These are phyloP conservation scores for Drosophila setosimentum DNA, from an alignment of 2,888 invertebrate genomes.

Conservation along the genomic window DNA sequence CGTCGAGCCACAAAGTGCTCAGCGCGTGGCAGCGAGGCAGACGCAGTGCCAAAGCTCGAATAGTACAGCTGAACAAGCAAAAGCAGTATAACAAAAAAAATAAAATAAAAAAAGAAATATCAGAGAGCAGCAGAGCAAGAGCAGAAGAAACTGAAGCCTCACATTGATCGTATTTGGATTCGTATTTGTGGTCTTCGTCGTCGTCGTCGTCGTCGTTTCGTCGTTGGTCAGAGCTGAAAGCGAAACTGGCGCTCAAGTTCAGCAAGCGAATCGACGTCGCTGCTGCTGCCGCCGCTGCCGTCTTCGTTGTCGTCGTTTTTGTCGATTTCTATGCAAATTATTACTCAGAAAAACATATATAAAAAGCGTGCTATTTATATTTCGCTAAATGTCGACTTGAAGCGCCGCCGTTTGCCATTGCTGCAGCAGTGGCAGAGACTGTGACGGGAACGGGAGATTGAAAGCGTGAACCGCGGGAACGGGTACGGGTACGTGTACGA, in stretches of 20 bases:
- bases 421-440: constrained; percentile 60
- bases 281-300: constrained; percentile 21
- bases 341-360: constrained; percentile 72
- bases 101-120: background rate
- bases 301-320: constrained; percentile 25
- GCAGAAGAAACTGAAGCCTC: constrained; percentile 41
- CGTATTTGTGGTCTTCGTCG: constrained; percentile 25
- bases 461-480: constrained; percentile 29
- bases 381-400: constrained; percentile 76
- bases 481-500: constrained; percentile 22
- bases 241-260: constrained; percentile 79
- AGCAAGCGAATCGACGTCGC: constrained; percentile 63
- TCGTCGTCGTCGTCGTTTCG: constrained; percentile 20
- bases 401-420: constrained; percentile 54
- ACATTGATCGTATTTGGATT: constrained; percentile 24
- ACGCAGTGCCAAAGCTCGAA: constrained; percentile 35
- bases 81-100: constrained; percentile 9
- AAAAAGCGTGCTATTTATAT: constrained; percentile 79
- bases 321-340: constrained; percentile 79
- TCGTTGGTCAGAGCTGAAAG: constrained; percentile 59
- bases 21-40: constrained; percentile 29
- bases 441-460: constrained; percentile 47
- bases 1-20: constrained; percentile 60
- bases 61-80: constrained; percentile 36
- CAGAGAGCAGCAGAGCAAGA: constrained; percentile 20